A percentile compares a stretch with the other conserved stretches of the same genome.
Evolutionary conservation across 2,888 invertebrate genomes (phyloP).

Genomic region (Drosophila mayaguana): DNA sequence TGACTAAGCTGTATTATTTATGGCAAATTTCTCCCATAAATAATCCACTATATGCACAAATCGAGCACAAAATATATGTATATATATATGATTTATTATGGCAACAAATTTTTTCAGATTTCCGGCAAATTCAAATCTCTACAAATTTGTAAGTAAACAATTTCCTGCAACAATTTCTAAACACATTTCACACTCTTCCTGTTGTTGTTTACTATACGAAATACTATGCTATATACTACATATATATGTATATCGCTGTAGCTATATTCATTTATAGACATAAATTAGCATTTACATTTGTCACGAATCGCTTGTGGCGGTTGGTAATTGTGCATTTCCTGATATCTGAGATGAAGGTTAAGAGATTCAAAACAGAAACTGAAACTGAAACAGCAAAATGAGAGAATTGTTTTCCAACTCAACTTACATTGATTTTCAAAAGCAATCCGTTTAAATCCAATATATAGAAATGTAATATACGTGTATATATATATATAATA

Average conservation of each 20-base stretch:
- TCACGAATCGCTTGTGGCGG: constrained; percentile 65
- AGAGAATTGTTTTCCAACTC: constrained; percentile 2
- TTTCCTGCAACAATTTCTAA: constrained; percentile 9
- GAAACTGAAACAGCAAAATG: background rate
- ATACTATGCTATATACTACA: constrained; percentile 8
- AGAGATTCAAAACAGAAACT: constrained; percentile 10
- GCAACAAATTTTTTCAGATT: background rate
- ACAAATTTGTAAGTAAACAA: background rate
- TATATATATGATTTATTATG: constrained; percentile 5
- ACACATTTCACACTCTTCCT: constrained; percentile 26
- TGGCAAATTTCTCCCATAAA: background rate
- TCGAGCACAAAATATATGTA: background rate
- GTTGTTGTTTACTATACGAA: constrained; percentile 28
- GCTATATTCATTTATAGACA: constrained; percentile 12
- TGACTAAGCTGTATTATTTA: background rate
- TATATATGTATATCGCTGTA: background rate
- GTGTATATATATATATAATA: constrained; percentile 10
- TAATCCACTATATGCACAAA: background rate
- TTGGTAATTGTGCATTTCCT: constrained; percentile 67
- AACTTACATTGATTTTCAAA: constrained; percentile 84
- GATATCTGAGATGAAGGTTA: constrained; percentile 55
- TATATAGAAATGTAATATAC: constrained; percentile 32
- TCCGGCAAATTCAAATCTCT: constrained; percentile 21
- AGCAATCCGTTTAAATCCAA: constrained; percentile 80
- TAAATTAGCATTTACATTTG: constrained; percentile 54